A percentile compares a stretch with the other conserved stretches of the same genome.
These are phyloP conservation scores for Drosophila nikananu DNA, from an alignment of 1,140 invertebrate genomes.

Conservation along the genomic window DNA sequence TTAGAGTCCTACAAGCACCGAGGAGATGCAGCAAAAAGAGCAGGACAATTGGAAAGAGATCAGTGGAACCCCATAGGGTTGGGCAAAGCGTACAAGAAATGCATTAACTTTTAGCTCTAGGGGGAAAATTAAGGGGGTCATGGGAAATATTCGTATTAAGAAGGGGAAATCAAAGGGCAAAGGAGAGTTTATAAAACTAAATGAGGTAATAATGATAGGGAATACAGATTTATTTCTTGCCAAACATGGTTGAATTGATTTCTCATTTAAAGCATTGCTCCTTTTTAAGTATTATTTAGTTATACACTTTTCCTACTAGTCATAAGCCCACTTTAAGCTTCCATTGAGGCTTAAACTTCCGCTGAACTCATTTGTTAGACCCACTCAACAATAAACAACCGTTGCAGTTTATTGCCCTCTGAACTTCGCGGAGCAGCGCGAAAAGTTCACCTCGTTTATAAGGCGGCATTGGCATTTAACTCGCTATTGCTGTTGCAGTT, in stretches of 20 bases:
- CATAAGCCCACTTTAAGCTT: conserved; percentile 1
- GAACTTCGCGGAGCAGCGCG: conserved; percentile 53
- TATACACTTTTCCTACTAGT: background rate
- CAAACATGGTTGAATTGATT: too few relatives aligned
- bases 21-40: background rate
- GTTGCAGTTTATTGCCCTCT: conserved; percentile 72
- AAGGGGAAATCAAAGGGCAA: too few relatives aligned
- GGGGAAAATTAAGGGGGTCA: background rate
- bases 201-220: too few relatives aligned
- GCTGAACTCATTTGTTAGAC: conserved; percentile 23
- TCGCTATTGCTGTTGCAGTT: conserved; percentile 11
- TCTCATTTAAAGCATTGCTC: background rate
- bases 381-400: conserved; percentile 38
- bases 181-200: background rate
- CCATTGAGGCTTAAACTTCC: conserved; percentile 16
- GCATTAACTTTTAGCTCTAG: background rate
- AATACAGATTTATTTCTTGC: background rate
- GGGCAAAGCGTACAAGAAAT: background rate
- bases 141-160: background rate
- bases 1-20: background rate
- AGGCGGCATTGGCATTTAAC: conserved; percentile 52
- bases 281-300: background rate
- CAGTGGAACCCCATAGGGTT: conserved; percentile 2
- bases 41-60: conserved; percentile 25
- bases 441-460: conserved; percentile 65